Evolutionary conservation across 1,140 invertebrate genomes (phyloP).

Genomic region (Zaprionus camerounensis): DNA sequence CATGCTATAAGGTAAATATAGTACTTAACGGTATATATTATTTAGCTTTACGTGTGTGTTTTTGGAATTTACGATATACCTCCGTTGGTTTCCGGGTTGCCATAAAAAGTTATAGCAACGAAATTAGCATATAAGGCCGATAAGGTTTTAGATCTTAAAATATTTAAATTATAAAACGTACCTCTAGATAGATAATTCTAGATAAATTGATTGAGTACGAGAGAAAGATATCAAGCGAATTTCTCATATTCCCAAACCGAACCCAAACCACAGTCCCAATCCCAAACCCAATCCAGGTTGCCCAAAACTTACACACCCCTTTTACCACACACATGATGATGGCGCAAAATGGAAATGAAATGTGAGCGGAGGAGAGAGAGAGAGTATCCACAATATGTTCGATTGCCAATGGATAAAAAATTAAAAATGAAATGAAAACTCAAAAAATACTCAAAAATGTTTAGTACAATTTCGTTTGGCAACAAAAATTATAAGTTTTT

Average conservation of each 20-base stretch:
- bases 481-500: slow-evolving; percentile 42
- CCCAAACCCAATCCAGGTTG: slow-evolving; percentile 2
- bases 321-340: slow-evolving; percentile 33
- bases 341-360: slow-evolving; percentile 60
- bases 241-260: background rate
- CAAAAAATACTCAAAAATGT: slow-evolving; percentile 26
- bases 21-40: slow-evolving; percentile 34
- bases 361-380: slow-evolving; percentile 17
- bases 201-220: background rate
- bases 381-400: slow-evolving; percentile 58
- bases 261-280: slow-evolving; percentile 25
- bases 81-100: background rate
- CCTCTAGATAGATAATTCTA: slow-evolving; percentile 60
- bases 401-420: slow-evolving; percentile 63
- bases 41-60: slow-evolving; percentile 41
- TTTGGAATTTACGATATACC: background rate
- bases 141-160: background rate
- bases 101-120: slow-evolving; percentile 3
- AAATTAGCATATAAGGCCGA: slow-evolving; percentile 44
- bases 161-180: slow-evolving; percentile 50
- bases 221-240: background rate
- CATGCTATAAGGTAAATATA: slow-evolving; percentile 70
- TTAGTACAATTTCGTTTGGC: slow-evolving; percentile 24
- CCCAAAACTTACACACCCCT: slow-evolving; percentile 2
- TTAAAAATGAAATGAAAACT: slow-evolving; percentile 35